These are phyloP conservation scores for Melieria omissa DNA, from an alignment of 2,888 invertebrate genomes.

Conservation along the genomic window DNA sequence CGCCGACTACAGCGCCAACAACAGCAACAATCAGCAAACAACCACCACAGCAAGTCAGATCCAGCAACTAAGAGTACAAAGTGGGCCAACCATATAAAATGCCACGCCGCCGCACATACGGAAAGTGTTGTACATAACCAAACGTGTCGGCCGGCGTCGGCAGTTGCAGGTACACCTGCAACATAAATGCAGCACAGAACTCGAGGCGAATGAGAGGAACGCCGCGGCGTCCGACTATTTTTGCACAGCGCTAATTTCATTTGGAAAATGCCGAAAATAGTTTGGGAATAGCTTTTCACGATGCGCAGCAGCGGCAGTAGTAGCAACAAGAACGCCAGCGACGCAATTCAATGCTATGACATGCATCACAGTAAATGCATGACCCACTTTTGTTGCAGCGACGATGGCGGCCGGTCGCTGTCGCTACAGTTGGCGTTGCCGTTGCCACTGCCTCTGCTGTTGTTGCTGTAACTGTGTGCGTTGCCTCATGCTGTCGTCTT, in stretches of 20 bases:
- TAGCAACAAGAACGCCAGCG: background rate
- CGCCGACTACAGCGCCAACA: conserved; percentile 4
- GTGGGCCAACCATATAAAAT: conserved; percentile 24
- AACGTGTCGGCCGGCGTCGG: too few species aligned
- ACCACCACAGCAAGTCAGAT: conserved; percentile 21
- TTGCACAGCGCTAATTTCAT: background rate
- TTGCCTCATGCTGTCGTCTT: conserved; percentile 2
- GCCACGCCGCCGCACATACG: background rate
- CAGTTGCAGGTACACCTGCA: too few species aligned
- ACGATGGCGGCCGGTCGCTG: background rate
- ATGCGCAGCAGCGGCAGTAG: background rate
- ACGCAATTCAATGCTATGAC: conserved; percentile 2
- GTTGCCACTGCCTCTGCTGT: conserved; percentile 22
- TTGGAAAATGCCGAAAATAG: background rate
- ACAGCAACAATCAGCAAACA: conserved; percentile 16
- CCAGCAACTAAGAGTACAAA: conserved; percentile 26
- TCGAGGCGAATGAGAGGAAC: background rate
- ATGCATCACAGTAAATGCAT: conserved; percentile 21
- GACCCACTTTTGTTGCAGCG: conserved; percentile 17
- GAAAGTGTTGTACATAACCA: too few species aligned
- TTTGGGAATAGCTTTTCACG: background rate
- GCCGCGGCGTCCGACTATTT: background rate
- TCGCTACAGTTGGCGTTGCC: background rate
- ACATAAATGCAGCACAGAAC: too few species aligned
- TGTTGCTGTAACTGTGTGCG: background rate